Percentiles rank a stretch among this genome's conserved stretches.
Conservation (phyloP, 1,140 invertebrate species). For the Stratiolaelaps scimitus region DNA sequence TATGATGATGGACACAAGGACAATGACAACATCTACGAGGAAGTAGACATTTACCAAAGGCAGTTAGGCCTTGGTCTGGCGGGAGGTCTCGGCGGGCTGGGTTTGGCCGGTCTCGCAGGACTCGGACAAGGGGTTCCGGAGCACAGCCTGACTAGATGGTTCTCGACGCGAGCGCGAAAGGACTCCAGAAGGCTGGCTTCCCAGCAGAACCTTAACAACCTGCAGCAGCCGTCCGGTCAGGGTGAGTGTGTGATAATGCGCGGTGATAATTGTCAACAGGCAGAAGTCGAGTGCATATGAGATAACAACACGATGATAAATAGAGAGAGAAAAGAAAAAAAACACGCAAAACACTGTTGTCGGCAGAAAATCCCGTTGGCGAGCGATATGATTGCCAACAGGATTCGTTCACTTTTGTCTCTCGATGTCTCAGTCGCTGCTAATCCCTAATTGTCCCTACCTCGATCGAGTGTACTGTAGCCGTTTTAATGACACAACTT, state of each 20-base stretch:
- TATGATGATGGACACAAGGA: slow-evolving; percentile 25
- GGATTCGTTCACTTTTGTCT: no score
- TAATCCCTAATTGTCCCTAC: no score
- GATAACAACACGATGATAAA: no score
- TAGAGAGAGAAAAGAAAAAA: background rate
- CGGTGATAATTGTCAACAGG: no score
- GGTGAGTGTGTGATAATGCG: slow-evolving; percentile 44
- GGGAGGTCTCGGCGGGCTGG: slow-evolving; percentile 19
- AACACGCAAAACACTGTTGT: background rate
- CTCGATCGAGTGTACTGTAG: no score
- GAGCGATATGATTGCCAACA: no score
- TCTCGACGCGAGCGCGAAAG: slow-evolving; percentile 34
- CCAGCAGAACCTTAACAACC: slow-evolving; percentile 30
- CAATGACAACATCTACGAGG: slow-evolving; percentile 39
- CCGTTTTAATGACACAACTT: no score
- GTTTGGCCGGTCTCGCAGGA: slow-evolving; percentile 25
- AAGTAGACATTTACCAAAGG: slow-evolving; percentile 36
- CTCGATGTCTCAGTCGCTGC: no score
- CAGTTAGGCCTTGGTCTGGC: slow-evolving; percentile 16
- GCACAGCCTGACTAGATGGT: slow-evolving; percentile 38
- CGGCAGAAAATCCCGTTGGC: background rate
- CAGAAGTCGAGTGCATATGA: no score
- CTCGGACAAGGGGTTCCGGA: slow-evolving; percentile 18
- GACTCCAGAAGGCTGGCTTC: slow-evolving; percentile 29
- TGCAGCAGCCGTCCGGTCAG: slow-evolving; percentile 38